Evolutionary conservation across 2,113 vertebrate species (phyloP), one percentile per base, ranked within the genome.

Genomic region (Montifringilla adamsi): DNA sequence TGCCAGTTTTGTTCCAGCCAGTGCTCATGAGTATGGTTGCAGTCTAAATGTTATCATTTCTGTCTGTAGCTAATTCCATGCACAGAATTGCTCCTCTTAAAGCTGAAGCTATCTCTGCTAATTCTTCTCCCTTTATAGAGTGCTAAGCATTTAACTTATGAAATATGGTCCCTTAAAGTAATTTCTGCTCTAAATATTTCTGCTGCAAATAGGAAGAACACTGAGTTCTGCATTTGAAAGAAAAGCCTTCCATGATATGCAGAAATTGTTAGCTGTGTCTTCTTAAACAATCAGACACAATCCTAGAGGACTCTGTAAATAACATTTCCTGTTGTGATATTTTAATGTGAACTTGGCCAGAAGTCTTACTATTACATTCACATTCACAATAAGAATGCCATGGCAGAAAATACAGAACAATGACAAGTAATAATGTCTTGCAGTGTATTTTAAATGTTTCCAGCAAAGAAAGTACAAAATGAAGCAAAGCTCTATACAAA

Each of bases 21-120:
- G 68, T 83, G 58, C 59, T 94, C 1, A 0, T 62, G 76, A 93
- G 80, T 84, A 60, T 95, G 82, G 75, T 67, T 92, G n/a, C 60
- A 90, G 59, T 95, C 87, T 93, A 89, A 96, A 96, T 84, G 72
- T 93, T 94, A 80, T 93, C 35, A 86, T 92, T 95, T 93, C 90
- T 92, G 76, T 75, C 76, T 69, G 21, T 22, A 81, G 69, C 72
- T 95, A 81, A 86, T 86, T 94, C 63, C 15, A 13, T 53, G 59
- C 50, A 81, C 20, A 33, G 43, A 87, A 64, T 68, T 84, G 64
- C 81, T 84, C 67, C 37, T 86, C 72, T 77, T 63, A 85, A 93
- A 92, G 30, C 50, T 92, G 77, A 75, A 94, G 33, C 64, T 74
- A n/a, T 81, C 41, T 93, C 72, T 90, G 72, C 63, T 87, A 76